A percentile compares a stretch with the other conserved stretches of the same genome.
Conservation (phyloP, 2,113 vertebrate genomes). For the Pluvialis apricaria region DNA sequence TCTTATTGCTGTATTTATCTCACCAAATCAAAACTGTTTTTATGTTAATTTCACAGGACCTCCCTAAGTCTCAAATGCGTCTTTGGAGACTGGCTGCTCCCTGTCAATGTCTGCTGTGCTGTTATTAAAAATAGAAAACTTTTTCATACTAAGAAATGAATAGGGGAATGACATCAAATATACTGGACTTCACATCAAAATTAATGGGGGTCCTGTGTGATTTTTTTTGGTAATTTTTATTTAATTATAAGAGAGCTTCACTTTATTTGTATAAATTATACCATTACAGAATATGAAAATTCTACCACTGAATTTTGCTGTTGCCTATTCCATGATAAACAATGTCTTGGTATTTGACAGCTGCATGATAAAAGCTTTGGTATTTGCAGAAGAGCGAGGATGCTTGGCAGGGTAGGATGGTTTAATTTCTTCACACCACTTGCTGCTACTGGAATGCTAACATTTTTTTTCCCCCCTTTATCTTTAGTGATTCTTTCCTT, state of each 20-base stretch:
- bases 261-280: background rate
- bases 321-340: background rate
- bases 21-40: background rate
- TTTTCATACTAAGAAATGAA: background rate
- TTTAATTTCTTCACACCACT: conserved; percentile 5
- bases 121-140: background rate
- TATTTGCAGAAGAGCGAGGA: background rate
- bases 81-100: background rate
- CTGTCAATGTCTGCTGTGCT: background rate
- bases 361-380: conserved; percentile 20
- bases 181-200: background rate
- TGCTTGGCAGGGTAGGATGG: background rate
- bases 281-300: background rate
- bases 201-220: background rate
- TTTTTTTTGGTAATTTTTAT: background rate
- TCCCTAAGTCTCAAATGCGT: background rate
- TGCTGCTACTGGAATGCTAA: background rate
- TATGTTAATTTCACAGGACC: background rate
- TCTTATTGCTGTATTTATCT: background rate
- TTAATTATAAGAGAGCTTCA: background rate
- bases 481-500: background rate
- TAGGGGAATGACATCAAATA: background rate
- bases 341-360: background rate
- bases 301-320: background rate
- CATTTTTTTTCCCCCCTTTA: background rate